Conservation (phyloP, 2,888 invertebrate genomes). For the Lordiphosa andalusiaca region DNA sequence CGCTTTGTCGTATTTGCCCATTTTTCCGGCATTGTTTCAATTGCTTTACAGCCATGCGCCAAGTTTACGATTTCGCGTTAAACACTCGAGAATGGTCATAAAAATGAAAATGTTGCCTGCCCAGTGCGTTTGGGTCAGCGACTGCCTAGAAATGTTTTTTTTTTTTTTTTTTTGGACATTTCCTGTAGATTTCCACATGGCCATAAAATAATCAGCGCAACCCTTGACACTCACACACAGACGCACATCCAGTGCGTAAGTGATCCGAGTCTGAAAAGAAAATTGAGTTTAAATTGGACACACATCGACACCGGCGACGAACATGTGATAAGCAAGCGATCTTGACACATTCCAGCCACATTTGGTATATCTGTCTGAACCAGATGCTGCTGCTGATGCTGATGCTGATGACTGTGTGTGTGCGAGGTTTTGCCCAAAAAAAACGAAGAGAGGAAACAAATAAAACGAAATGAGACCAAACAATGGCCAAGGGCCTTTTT, state of each 20-base stretch:
- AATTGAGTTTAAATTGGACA: slow-evolving; percentile 40
- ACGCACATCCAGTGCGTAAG: slow-evolving; percentile 14
- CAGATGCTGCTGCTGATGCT: slow-evolving; percentile 4
- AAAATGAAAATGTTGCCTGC: slow-evolving; percentile 34
- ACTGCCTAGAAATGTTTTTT: slow-evolving; percentile 1
- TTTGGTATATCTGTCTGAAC: slow-evolving; percentile 4
- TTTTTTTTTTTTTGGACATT: slow-evolving; percentile 60
- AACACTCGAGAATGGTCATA: slow-evolving; percentile 36
- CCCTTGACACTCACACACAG: slow-evolving; percentile 55
- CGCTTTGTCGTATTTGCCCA: slow-evolving; percentile 17
- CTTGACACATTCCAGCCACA: slow-evolving; percentile 13
- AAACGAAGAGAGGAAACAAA: slow-evolving; percentile 19
- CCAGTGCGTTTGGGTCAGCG: no score
- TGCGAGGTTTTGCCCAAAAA: slow-evolving; percentile 36
- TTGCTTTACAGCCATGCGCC: slow-evolving; percentile 71
- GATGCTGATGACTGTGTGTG: slow-evolving; percentile 26
- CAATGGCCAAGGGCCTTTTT: slow-evolving; percentile 11
- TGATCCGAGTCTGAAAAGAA: slow-evolving; percentile 18
- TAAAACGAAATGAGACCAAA: slow-evolving; percentile 8
- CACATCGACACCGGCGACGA: slow-evolving; percentile 22
- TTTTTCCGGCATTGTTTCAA: slow-evolving; percentile 41
- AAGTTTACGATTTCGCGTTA: slow-evolving; percentile 53
- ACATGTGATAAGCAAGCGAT: slow-evolving; percentile 22
- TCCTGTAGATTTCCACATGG: slow-evolving; percentile 70
- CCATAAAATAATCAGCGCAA: slow-evolving; percentile 71